Evolutionary conservation across 1,140 invertebrate species (phyloP), one percentile per base, ranked within the genome.

Genomic region (Pentalonia nigronervosa): DNA sequence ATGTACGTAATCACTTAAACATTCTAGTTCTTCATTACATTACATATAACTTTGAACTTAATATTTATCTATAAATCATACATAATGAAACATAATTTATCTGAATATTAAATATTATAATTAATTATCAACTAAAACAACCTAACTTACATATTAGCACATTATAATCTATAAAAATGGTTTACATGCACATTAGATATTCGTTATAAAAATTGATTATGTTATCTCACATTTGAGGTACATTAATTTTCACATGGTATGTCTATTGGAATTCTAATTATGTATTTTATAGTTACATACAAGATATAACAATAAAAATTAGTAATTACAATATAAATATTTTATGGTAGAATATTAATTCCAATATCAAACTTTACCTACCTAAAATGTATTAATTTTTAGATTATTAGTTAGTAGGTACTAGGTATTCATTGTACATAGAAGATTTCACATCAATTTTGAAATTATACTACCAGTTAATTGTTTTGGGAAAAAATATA

Each of bases 61-160:
- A 60, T n/a, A 67, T 67, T 67, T 67, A 67, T n/a, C n/a, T 67
- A 67, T n/a, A 67, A 67, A 67, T n/a, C n/a, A n/a, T n/a, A 67
- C n/a, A n/a, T 60, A 60, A 60, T n/a, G 11, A 67, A 67, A 17
- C 14, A 67, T 67, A 67, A n/a, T 0, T 67, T 17, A n/a, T 67
- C 11, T 67, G 30, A 30, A 67, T 67, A 14, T 60, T 60, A 2
- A 11, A 30, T 60, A 11, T 30, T 30, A 60, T 60, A 67, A 67
- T 67, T 67, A n/a, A n/a, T 67, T 14, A n/a, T 67, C 14, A 67
- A 14, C 3, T n/a, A 17, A n/a, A 17, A n/a, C 14, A 14, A 67
- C 14, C 30, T 14, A n/a, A n/a, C 30, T 17, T 67, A 17, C 17
- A n/a, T 14, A 67, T 30, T 11, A 60, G 25, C 30, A 67, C n/a